Evolutionary conservation across 2,888 invertebrate genomes (phyloP).

Genomic region (Oligia fasciuncula): DNA sequence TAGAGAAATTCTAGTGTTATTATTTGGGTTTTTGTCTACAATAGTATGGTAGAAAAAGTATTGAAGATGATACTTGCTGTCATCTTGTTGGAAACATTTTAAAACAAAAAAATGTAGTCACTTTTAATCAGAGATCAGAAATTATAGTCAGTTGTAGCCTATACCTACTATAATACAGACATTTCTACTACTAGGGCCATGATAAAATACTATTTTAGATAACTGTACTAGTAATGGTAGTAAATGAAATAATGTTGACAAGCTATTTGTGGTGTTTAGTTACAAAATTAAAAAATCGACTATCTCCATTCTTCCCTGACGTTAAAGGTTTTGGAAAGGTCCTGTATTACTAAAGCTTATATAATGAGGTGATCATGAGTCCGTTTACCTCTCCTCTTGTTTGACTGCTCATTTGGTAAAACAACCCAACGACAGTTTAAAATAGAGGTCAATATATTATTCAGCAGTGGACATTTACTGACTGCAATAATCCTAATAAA

Average conservation of each 20-base stretch:
- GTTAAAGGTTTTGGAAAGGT: no score
- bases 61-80: conserved; percentile 11
- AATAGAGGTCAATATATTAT: neutral
- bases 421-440: neutral
- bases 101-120: neutral
- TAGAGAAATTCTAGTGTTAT: conserved; percentile 51
- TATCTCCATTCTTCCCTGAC: neutral
- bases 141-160: no score
- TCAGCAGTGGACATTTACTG: neutral
- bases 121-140: neutral
- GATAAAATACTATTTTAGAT: neutral
- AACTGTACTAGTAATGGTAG: neutral
- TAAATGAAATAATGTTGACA: neutral
- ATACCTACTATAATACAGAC: no score
- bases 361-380: no score
- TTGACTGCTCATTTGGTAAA: no score
- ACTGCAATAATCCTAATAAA: neutral
- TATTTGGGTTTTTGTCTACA: conserved; percentile 22
- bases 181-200: no score
- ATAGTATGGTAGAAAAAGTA: conserved; percentile 13
- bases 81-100: conserved; percentile 9
- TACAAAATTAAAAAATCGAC: neutral
- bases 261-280: neutral
- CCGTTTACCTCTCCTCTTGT: neutral
- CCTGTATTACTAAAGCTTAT: no score